Conservation (phyloP, 2,113 vertebrate genomes). For the Myxocyprinus asiaticus region DNA sequence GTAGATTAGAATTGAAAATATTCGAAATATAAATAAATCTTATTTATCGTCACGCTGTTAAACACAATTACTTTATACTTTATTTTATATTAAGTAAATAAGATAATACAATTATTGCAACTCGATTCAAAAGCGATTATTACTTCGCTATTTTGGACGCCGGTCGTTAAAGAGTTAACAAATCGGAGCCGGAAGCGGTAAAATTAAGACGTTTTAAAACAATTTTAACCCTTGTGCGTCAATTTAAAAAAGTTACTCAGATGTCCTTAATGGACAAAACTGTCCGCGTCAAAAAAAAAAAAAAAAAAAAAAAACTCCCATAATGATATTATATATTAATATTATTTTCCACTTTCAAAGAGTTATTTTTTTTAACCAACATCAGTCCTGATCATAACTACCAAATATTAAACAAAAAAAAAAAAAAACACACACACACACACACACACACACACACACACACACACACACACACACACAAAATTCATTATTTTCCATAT, state of each 20-base stretch:
- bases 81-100: not conserved
- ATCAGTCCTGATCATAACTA: too few species aligned
- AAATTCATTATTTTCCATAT: too few species aligned
- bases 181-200: not conserved
- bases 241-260: too few species aligned
- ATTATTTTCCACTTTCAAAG: too few species aligned
- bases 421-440: conserved; percentile 21
- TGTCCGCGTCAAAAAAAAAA: too few species aligned
- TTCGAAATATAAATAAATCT: not conserved
- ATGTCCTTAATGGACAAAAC: too few species aligned
- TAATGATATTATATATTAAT: too few species aligned
- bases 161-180: conserved; percentile 16
- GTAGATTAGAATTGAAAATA: not conserved
- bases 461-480: conserved; percentile 78
- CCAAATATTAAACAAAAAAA: too few species aligned
- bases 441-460: conserved; percentile 73
- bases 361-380: too few species aligned
- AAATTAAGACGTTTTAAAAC: not conserved
- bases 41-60: not conserved
- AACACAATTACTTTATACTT: accelerated
- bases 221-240: too few species aligned
- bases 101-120: not conserved
- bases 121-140: not conserved
- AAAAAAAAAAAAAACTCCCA: too few species aligned
- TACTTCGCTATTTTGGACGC: not conserved